These are phyloP conservation scores for Phaenicophaeus curvirostris DNA, from an alignment of 2,797 vertebrate genomes.

Conservation along the genomic window DNA sequence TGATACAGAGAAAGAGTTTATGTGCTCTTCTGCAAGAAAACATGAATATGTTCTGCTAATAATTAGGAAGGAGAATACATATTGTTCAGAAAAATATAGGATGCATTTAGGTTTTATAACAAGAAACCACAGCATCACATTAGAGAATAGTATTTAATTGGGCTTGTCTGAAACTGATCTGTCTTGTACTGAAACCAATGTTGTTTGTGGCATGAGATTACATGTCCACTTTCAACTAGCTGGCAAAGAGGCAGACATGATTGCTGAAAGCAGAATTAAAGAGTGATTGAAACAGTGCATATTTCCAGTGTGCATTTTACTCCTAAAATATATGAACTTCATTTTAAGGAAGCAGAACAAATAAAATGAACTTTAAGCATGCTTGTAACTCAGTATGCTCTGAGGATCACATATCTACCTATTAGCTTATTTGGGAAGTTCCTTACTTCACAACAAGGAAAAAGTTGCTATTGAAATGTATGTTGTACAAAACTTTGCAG, in stretches of 20 bases:
- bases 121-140: not conserved
- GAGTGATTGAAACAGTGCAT: not conserved
- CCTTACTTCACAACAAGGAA: conserved; percentile 7
- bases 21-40: not conserved
- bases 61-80: conserved; percentile 32
- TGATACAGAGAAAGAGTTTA: not conserved
- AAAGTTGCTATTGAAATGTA: conserved; percentile 53
- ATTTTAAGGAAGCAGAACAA: not conserved
- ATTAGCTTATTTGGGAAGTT: not conserved
- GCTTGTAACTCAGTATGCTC: not conserved
- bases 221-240: not conserved
- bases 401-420: not conserved
- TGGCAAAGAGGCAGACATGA: not conserved
- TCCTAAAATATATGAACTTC: not conserved
- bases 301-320: not conserved
- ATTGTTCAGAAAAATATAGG: not conserved
- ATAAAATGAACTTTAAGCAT: not conserved
- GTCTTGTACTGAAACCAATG: not conserved
- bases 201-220: not conserved
- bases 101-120: not conserved
- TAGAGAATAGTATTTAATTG: not conserved
- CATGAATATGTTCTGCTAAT: not conserved
- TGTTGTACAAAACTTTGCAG: not conserved
- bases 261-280: not conserved
- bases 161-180: not conserved